Base-by-base conservation (phyloP, 2,113 vertebrate species). In the Hipposideros armiger region DNA sequence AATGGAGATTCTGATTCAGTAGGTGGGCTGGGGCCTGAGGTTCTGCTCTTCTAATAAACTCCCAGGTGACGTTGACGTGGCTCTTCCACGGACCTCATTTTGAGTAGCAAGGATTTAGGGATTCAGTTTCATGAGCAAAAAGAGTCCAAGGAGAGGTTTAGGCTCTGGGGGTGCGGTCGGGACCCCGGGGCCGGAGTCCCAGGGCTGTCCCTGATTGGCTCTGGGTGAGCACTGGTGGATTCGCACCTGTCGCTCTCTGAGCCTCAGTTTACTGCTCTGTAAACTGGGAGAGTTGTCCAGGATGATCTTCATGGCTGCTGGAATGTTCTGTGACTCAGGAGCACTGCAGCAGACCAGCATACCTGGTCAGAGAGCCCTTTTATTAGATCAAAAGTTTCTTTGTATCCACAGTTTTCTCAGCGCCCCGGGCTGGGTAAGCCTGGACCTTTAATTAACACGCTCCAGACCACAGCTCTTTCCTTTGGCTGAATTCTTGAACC, bases 381-480 rank as follows among this genome's bases (percentile, higher is more conserved):
- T 0, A 2, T 16, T 3, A 7, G 32, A 45, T 0, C 1, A 4
- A 20, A 0, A 5, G 36, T 62, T 30, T 64, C 73, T 3, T 2
- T 7, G 47, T 2, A 3, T 11, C 7, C 3, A 28, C 56, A 84
- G 11, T 11, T 14, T 28, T 28, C 72, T 80, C 11, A 13, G 50
- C 0, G 26, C 5, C 70, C n/a, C 17, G 7, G 16, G 30, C 26
- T 15, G 62, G 74, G 54, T 0, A 3, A 9, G 40, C 22, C 45
- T 1, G 5, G 7, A 52, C 26, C 67, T 89, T 15, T 4, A 17
- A 5, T 26, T 56, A 3, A 17, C 10, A 0, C 0, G 14, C 11
- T 20, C 73, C 78, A 11, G 72, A 22, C 58, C 3, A 45, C 64
- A 2, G n/a, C 17, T 67, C 47, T 52, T 77, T 47, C 73, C 72